phyloP scores from a whole-genome alignment of 2,888 invertebrate species.

The Apoda limacodes region DNA sequence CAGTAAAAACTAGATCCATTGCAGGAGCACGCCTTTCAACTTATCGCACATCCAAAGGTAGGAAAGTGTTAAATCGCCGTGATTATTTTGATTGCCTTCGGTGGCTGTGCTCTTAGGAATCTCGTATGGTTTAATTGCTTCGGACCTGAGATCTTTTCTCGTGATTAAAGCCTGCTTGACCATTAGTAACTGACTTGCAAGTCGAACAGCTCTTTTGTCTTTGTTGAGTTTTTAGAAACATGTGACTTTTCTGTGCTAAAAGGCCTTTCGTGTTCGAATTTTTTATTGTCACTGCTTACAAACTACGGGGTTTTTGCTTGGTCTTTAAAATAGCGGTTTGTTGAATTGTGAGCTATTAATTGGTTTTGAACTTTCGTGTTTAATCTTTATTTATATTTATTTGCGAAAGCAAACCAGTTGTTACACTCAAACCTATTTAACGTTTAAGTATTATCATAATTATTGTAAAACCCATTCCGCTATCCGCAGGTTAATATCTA shows the following conservation, averaged over 20 bases:
- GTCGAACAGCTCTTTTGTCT: constrained; percentile 43
- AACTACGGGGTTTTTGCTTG: too few relatives aligned
- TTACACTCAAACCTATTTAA: too few relatives aligned
- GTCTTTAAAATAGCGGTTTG: too few relatives aligned
- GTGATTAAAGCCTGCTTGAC: constrained; percentile 27
- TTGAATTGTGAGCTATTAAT: too few relatives aligned
- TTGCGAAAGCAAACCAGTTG: too few relatives aligned
- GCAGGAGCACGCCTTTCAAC: constrained; percentile 8
- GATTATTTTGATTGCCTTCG: constrained; percentile 52
- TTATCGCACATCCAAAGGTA: constrained; percentile 44
- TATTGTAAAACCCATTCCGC: too few relatives aligned
- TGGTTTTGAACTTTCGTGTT: too few relatives aligned
- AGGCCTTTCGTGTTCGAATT: constrained; percentile 30
- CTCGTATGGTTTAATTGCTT: constrained; percentile 50
- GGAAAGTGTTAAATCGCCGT: constrained; percentile 59
- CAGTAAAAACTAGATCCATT: constrained; percentile 1
- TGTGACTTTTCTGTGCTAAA: constrained; percentile 26
- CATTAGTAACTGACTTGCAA: constrained; percentile 52
- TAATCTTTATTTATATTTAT: too few relatives aligned
- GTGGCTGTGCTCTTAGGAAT: constrained; percentile 43
- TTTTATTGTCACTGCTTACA: constrained; percentile 5
- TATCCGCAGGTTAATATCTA: too few relatives aligned
- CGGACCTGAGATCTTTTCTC: constrained; percentile 28
- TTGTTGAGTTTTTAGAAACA: constrained; percentile 21
- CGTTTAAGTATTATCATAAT: too few relatives aligned